A percentile compares a stretch with the other conserved stretches of the same genome.
phyloP scores from a whole-genome alignment of 2,113 vertebrate species.

The Entelurus aequoreus region DNA sequence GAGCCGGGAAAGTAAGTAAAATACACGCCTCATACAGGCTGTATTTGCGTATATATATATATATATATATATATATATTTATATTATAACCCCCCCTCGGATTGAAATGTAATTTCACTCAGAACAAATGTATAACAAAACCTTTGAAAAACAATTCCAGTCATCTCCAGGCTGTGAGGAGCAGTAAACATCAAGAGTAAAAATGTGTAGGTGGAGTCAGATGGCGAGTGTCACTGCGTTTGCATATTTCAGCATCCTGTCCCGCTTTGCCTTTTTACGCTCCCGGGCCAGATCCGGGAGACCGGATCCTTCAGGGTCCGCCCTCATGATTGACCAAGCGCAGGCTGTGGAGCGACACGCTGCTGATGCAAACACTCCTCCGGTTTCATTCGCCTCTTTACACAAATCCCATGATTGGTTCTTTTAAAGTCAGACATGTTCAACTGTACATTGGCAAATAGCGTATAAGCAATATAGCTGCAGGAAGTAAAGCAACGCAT shows the following conservation, averaged over 20 bases:
- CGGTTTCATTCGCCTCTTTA: conserved; percentile 34
- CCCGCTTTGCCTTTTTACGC: conserved; percentile 39
- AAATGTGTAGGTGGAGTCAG: conserved; percentile 97
- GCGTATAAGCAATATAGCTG: conserved; percentile 85
- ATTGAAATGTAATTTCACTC: conserved; percentile 85
- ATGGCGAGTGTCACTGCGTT: conserved; percentile 86
- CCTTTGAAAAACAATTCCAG: conserved; percentile 84
- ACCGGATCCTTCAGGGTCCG: neutral
- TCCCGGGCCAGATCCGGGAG: conserved; percentile 70
- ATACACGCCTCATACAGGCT: conserved; percentile 66
- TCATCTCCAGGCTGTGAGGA: conserved; percentile 95
- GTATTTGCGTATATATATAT: conserved; percentile 21
- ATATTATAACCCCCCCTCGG: conserved; percentile 69
- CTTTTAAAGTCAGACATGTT: conserved; percentile 59
- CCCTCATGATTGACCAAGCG: conserved; percentile 50
- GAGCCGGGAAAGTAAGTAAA: conserved; percentile 53
- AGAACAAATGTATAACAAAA: conserved; percentile 55
- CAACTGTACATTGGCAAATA: conserved; percentile 76
- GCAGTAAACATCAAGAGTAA: conserved; percentile 99
- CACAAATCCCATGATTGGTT: conserved; percentile 50
- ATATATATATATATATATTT: too few species aligned
- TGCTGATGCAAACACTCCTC: conserved; percentile 56
- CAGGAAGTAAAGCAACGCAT: conserved; percentile 81
- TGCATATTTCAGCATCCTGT: conserved; percentile 95
- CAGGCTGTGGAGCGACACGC: conserved; percentile 39